These are phyloP conservation scores for Cremastobaeus sp. DNA, from an alignment of 2,888 invertebrate species.

Conservation along the genomic window DNA sequence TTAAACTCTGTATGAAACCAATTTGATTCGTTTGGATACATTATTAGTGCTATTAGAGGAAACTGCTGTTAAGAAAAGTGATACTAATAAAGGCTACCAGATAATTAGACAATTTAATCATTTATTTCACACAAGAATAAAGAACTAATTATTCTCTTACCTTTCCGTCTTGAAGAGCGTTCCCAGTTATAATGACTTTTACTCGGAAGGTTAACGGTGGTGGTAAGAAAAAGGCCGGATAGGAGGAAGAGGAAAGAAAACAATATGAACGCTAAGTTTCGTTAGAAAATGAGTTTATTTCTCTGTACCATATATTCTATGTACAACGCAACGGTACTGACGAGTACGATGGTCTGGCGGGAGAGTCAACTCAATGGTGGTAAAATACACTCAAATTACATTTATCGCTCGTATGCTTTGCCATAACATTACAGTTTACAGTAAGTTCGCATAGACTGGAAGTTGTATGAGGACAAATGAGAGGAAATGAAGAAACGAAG, in stretches of 20 bases:
- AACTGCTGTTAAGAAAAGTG: too few species aligned
- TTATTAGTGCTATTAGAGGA: too few species aligned
- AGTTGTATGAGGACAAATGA: conserved; percentile 55
- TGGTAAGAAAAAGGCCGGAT: neutral
- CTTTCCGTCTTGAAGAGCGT: neutral
- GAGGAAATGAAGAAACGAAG: conserved; percentile 50
- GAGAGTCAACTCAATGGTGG: conserved; percentile 71
- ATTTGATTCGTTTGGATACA: too few species aligned
- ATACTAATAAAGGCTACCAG: too few species aligned
- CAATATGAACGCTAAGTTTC: conserved; percentile 61
- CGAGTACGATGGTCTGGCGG: conserved; percentile 70
- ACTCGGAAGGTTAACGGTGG: neutral
- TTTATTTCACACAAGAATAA: too few species aligned
- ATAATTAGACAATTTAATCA: too few species aligned
- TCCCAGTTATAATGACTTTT: neutral
- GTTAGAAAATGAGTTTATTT: conserved; percentile 79
- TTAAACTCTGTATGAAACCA: too few species aligned
- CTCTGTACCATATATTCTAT: conserved; percentile 77
- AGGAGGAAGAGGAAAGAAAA: conserved; percentile 32
- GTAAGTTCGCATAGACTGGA: conserved; percentile 54
- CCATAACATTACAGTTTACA: conserved; percentile 62
- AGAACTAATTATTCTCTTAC: conserved; percentile 26
- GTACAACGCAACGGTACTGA: conserved; percentile 77
- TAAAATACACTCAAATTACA: conserved; percentile 69
- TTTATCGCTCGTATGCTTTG: conserved; percentile 65